Evolutionary conservation across 1,140 invertebrate species (phyloP).

Genomic region (Zophobas atratus): DNA sequence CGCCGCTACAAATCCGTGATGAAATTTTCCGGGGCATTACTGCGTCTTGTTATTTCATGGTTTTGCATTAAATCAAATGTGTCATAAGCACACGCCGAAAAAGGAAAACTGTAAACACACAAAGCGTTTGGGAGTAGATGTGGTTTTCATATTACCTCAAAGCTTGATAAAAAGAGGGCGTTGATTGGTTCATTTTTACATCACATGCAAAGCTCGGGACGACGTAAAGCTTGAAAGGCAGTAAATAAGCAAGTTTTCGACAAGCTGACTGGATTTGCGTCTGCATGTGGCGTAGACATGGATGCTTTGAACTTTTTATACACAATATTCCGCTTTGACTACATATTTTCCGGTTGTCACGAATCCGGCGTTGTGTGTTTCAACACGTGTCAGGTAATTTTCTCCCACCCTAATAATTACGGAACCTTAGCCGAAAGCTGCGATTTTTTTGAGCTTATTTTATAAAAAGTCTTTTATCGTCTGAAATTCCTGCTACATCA

Average conservation of each 20-base stretch:
- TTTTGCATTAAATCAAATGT: constrained; percentile 57
- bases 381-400: constrained; percentile 41
- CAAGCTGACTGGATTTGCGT: constrained; percentile 53
- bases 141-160: constrained; percentile 53
- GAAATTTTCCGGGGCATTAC: constrained; percentile 48
- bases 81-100: constrained; percentile 52
- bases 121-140: constrained; percentile 51
- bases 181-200: constrained; percentile 58
- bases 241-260: constrained; percentile 60
- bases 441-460: not conserved
- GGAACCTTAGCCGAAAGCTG: not conserved
- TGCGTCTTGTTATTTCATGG: constrained; percentile 51
- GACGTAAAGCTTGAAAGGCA: constrained; percentile 57
- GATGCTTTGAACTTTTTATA: constrained; percentile 58
- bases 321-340: constrained; percentile 54
- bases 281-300: constrained; percentile 52
- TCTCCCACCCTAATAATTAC: constrained; percentile 24
- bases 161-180: constrained; percentile 54
- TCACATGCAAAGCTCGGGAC: constrained; percentile 54
- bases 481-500: constrained; percentile 30
- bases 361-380: constrained; percentile 32
- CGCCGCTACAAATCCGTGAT: constrained; percentile 33
- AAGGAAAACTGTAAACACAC: constrained; percentile 51
- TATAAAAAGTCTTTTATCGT: constrained; percentile 26
- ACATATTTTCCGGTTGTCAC: constrained; percentile 55